Conservation (phyloP, 2,888 invertebrate species). For the Drosophila prostipennis region DNA sequence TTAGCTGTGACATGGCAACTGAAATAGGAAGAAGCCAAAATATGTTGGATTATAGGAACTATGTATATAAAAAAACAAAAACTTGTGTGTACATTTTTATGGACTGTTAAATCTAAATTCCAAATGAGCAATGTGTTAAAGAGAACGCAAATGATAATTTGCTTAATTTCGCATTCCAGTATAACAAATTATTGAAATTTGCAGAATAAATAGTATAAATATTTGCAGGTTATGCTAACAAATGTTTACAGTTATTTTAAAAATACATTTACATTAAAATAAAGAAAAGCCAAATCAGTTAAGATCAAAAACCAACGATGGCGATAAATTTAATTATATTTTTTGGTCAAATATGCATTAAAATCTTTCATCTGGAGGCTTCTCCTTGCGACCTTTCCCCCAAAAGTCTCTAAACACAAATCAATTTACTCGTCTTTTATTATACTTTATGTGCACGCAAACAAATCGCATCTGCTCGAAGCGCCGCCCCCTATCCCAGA, state of each 20-base stretch:
- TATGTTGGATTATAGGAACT: background rate
- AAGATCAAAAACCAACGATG: too few relatives aligned
- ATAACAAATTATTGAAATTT: too few relatives aligned
- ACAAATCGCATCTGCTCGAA: slow-evolving; percentile 49
- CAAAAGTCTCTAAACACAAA: slow-evolving; percentile 10
- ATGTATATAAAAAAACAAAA: background rate
- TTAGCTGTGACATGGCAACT: slow-evolving; percentile 69
- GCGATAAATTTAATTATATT: background rate
- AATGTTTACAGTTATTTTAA: too few relatives aligned
- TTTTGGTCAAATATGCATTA: background rate
- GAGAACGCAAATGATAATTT: background rate
- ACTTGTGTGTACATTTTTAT: background rate
- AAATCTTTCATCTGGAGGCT: background rate
- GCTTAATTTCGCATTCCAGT: too few relatives aligned
- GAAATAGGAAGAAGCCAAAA: slow-evolving; percentile 7
- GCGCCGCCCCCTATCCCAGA: background rate
- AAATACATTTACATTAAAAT: too few relatives aligned
- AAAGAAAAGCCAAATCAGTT: too few relatives aligned
- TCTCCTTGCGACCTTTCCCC: background rate
- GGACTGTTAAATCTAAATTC: background rate
- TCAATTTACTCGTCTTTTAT: slow-evolving; percentile 19
- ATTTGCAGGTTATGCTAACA: too few relatives aligned
- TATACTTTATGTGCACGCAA: slow-evolving; percentile 52
- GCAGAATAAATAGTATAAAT: too few relatives aligned
- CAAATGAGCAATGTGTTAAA: slow-evolving; percentile 1